phyloP scores from a whole-genome alignment of 2,113 vertebrate species.

The Dendrocopos noguchii region DNA sequence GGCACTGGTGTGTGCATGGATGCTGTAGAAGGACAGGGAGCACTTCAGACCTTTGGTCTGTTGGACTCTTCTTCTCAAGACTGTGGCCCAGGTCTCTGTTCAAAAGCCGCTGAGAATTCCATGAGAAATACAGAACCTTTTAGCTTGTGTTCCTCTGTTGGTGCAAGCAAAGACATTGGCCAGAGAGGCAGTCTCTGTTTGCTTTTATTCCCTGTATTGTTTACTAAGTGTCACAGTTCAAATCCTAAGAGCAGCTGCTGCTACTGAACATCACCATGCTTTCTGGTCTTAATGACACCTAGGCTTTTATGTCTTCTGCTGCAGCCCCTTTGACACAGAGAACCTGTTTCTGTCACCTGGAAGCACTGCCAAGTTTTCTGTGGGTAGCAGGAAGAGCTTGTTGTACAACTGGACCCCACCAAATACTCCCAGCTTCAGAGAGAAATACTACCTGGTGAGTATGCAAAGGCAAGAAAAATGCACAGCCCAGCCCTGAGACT shows the following conservation, averaged over 20 bases:
- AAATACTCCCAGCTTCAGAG: constrained; percentile 91
- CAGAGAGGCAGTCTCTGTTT: not conserved
- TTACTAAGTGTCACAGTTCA: not conserved
- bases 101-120: not conserved
- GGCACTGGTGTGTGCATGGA: not conserved
- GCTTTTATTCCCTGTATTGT: not conserved
- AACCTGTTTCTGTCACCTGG: constrained; percentile 79
- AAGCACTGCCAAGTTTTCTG: constrained; percentile 80
- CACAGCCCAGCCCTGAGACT: not conserved
- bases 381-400: constrained; percentile 87
- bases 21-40: not conserved
- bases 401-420: constrained; percentile 91
- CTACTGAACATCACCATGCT: not conserved
- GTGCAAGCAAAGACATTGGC: not conserved
- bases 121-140: not conserved
- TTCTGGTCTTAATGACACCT: not conserved
- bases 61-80: not conserved
- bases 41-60: not conserved
- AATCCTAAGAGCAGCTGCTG: not conserved
- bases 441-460: constrained; percentile 91
- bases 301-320: not conserved
- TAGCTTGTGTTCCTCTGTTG: not conserved
- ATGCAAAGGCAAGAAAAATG: not conserved
- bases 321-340: constrained; percentile 87
- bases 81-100: not conserved